Evolutionary conservation across 2,797 vertebrate genomes (phyloP).

Genomic region (Mormyrops attenuatus): DNA sequence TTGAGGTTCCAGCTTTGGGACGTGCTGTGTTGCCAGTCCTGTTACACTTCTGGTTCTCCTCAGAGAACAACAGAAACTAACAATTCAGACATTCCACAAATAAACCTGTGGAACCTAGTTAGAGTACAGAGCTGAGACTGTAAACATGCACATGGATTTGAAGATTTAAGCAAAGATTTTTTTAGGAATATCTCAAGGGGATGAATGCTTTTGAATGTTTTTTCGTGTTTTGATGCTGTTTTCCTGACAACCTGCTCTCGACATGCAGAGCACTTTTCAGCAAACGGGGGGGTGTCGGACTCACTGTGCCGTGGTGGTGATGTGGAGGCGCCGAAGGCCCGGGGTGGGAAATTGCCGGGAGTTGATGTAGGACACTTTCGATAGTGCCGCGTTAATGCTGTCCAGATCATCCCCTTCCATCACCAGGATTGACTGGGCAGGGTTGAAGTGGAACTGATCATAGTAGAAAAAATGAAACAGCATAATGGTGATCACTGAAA

Average conservation of each 20-base stretch:
- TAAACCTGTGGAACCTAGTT: background rate
- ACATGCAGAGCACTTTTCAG: background rate
- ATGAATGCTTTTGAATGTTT: background rate
- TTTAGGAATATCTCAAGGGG: background rate
- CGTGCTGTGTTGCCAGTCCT: background rate
- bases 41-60: background rate
- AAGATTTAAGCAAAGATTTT: background rate
- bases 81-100: background rate
- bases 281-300: constrained; percentile 41
- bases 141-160: background rate
- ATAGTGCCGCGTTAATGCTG: constrained; percentile 85
- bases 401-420: constrained; percentile 90
- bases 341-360: constrained; percentile 90
- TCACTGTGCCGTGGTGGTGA: constrained; percentile 89
- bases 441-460: constrained; percentile 92
- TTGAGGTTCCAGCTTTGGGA: background rate
- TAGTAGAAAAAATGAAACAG: background rate
- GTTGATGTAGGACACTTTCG: constrained; percentile 94
- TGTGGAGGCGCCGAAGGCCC: constrained; percentile 75
- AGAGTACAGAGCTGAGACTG: background rate
- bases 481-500: background rate
- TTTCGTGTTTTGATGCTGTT: background rate
- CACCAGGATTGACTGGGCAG: constrained; percentile 89
- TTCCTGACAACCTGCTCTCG: background rate
- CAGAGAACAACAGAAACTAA: background rate